Percentiles rank a stretch among this genome's conserved stretches.
Evolutionary conservation across 2,113 vertebrate genomes (phyloP).

Genomic region (Garra rufa): DNA sequence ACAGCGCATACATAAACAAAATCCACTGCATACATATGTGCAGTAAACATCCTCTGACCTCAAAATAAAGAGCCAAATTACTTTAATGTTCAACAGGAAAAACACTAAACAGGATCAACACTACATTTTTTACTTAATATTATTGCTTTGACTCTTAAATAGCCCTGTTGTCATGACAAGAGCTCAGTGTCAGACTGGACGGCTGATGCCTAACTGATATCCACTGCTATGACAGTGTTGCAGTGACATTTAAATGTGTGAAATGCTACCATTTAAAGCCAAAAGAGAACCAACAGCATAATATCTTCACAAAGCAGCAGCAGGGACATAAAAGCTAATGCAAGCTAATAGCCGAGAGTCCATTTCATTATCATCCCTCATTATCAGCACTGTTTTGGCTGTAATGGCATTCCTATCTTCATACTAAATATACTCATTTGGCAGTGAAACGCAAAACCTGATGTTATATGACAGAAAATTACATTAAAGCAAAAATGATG

Average conservation of each 20-base stretch:
- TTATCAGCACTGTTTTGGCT: neutral
- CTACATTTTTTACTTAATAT: too few relatives aligned
- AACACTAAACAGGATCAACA: too few relatives aligned
- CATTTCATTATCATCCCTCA: neutral
- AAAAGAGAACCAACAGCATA: neutral
- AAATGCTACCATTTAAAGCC: slow-evolving; percentile 1
- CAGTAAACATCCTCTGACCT: neutral
- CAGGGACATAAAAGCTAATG: neutral
- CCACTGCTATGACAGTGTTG: slow-evolving; percentile 1
- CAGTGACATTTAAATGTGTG: slow-evolving; percentile 20
- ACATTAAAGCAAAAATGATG: neutral
- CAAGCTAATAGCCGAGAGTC: neutral
- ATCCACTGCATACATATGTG: neutral
- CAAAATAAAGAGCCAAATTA: too few relatives aligned
- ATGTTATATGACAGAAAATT: neutral
- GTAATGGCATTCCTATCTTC: neutral
- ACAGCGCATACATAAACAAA: neutral
- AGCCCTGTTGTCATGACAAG: slow-evolving; percentile 13
- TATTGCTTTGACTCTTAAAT: too few relatives aligned
- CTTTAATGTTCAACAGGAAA: too few relatives aligned
- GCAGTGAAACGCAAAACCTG: neutral
- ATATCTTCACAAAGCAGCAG: neutral
- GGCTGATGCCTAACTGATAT: neutral
- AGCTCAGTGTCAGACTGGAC: slow-evolving; percentile 5
- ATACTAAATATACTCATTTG: neutral